Conservation (phyloP, 2,888 invertebrate species). For the Rhodophaea formosa region DNA sequence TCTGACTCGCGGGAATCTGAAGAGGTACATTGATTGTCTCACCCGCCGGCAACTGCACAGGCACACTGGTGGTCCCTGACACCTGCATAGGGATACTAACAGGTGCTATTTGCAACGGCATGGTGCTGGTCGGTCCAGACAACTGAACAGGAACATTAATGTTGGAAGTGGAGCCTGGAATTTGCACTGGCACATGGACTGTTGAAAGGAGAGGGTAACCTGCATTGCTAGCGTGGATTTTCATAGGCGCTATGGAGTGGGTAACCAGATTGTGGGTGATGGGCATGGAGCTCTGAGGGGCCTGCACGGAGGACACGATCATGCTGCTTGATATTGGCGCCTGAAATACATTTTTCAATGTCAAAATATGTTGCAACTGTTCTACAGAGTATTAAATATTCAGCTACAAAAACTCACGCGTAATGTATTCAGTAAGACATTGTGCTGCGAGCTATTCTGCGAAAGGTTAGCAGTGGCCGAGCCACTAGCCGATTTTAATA, state of each 20-base stretch:
- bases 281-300: conserved; percentile 70
- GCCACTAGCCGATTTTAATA: conserved; percentile 65
- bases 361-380: conserved; percentile 11
- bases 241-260: conserved; percentile 71
- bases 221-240: conserved; percentile 64
- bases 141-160: conserved; percentile 74
- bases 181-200: conserved; percentile 75
- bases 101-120: conserved; percentile 69
- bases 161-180: conserved; percentile 69
- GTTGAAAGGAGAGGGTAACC: conserved; percentile 71
- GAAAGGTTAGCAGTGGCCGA: conserved; percentile 53
- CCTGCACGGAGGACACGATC: conserved; percentile 75
- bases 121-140: conserved; percentile 58
- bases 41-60: conserved; percentile 68
- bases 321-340: conserved; percentile 76
- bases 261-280: conserved; percentile 70
- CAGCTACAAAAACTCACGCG: conserved; percentile 61
- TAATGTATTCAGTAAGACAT: conserved; percentile 72
- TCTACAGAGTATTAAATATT: conserved; percentile 12
- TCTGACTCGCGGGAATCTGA: conserved; percentile 64
- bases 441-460: conserved; percentile 63
- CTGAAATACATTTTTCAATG: conserved; percentile 50
- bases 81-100: conserved; percentile 72
- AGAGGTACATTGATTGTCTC: conserved; percentile 73
- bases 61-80: conserved; percentile 64